Evolutionary conservation across 2,797 vertebrate genomes (phyloP).

Genomic region (Neoniphon sammara): DNA sequence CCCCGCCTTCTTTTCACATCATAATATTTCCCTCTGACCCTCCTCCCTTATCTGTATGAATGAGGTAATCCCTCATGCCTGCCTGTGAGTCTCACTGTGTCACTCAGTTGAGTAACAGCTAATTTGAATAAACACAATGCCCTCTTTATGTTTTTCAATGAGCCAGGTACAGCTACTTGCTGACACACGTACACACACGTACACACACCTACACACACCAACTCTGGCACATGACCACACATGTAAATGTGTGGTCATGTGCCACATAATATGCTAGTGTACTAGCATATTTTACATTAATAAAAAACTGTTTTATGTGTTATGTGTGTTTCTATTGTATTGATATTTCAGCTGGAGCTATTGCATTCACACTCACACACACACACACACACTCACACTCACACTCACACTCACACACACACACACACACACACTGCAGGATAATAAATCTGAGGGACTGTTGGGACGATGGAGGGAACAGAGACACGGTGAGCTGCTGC

Average conservation of each 20-base stretch:
- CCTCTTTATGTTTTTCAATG: conserved; percentile 46
- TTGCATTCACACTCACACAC: not conserved
- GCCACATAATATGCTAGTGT: not conserved
- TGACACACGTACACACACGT: conserved; percentile 52
- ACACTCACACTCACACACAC: not conserved
- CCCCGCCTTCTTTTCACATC: conserved; percentile 25
- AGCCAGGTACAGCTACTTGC: conserved; percentile 66
- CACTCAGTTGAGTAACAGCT: conserved; percentile 56
- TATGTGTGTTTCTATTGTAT: too few species aligned
- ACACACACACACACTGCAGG: conserved; percentile 3
- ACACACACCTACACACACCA: not conserved
- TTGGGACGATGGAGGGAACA: too few species aligned
- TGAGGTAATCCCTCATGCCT: conserved; percentile 48
- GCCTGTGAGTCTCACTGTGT: conserved; percentile 50
- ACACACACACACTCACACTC: not conserved
- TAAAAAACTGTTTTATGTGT: too few species aligned
- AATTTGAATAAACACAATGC: conserved; percentile 69
- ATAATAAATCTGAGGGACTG: too few species aligned
- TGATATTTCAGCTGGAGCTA: too few species aligned
- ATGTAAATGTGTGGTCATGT: too few species aligned
- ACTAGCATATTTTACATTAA: too few species aligned
- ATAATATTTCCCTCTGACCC: conserved; percentile 25
- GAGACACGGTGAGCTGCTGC: too few species aligned
- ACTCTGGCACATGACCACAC: conserved; percentile 9
- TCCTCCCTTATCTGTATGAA: conserved; percentile 5